Conservation (phyloP, 2,113 vertebrate species). For the Zingel zingel region DNA sequence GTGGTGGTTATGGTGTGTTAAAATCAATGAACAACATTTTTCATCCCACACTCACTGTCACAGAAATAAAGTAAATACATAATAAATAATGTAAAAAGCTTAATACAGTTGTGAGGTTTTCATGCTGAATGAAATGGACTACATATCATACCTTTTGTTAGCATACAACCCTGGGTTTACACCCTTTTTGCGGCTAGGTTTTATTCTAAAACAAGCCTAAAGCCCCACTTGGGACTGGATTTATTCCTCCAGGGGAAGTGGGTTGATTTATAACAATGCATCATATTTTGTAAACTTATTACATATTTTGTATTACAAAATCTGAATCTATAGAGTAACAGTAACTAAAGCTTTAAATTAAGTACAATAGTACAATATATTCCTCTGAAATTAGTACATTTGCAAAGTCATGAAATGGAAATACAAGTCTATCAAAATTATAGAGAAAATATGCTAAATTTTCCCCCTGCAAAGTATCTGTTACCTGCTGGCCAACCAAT, state of each 20-base stretch:
- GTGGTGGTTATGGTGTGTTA: background rate
- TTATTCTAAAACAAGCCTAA: background rate
- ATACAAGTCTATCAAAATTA: too few species aligned
- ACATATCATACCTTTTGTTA: background rate
- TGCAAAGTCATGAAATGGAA: too few species aligned
- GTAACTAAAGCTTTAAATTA: too few species aligned
- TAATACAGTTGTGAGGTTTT: background rate
- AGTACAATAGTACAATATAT: too few species aligned
- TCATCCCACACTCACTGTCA: background rate
- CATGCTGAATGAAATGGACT: background rate
- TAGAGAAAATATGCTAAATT: too few species aligned
- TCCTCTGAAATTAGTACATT: too few species aligned
- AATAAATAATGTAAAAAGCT: background rate
- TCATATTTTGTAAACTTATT: too few species aligned
- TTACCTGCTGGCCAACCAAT: too few species aligned
- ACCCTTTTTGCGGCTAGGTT: background rate
- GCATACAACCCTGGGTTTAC: background rate
- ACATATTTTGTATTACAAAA: too few species aligned
- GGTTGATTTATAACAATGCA: background rate
- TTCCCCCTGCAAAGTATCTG: too few species aligned
- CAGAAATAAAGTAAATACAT: background rate
- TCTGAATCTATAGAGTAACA: too few species aligned
- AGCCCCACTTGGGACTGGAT: background rate
- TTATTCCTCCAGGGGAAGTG: background rate
- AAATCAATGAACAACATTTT: constrained; percentile 4